Evolutionary conservation across 2,888 invertebrate genomes (phyloP).

Genomic region (Asteroscopus sphinx): DNA sequence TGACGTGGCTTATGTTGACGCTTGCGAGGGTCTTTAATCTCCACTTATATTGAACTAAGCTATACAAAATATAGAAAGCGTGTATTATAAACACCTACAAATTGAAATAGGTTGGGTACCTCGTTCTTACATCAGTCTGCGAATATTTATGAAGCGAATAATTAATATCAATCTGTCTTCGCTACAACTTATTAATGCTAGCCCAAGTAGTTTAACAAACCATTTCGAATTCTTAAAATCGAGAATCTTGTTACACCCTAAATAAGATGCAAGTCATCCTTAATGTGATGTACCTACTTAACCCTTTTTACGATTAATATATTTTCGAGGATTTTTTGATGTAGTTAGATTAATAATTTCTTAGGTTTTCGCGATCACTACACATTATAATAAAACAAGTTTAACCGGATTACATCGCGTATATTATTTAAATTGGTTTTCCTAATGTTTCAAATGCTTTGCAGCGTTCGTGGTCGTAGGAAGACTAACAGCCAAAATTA

Average conservation of each 20-base stretch:
- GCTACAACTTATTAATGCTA: slow-evolving; percentile 13
- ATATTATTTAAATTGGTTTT: too few relatives aligned
- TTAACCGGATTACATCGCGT: too few relatives aligned
- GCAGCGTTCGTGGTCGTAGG: too few relatives aligned
- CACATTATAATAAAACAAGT: too few relatives aligned
- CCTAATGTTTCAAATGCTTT: too few relatives aligned
- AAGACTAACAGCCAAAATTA: too few relatives aligned
- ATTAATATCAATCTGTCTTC: slow-evolving; percentile 24
- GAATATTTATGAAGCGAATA: slow-evolving; percentile 26
- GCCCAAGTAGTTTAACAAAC: background rate
- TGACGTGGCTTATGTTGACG: slow-evolving; percentile 69
- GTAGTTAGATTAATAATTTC: too few relatives aligned
- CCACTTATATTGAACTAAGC: slow-evolving; percentile 67
- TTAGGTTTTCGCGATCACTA: too few relatives aligned
- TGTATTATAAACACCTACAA: slow-evolving; percentile 18
- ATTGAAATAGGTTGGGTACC: slow-evolving; percentile 4
- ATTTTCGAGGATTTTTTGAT: too few relatives aligned
- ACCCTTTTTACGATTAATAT: too few relatives aligned
- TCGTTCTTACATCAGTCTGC: slow-evolving; percentile 4
- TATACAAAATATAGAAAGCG: slow-evolving; percentile 41
- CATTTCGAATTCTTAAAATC: background rate
- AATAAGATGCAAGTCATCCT: background rate
- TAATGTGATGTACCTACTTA: background rate
- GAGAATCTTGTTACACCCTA: background rate
- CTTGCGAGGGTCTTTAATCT: slow-evolving; percentile 73